phyloP scores from a whole-genome alignment of 2,797 vertebrate species.

The Lemur catta region DNA sequence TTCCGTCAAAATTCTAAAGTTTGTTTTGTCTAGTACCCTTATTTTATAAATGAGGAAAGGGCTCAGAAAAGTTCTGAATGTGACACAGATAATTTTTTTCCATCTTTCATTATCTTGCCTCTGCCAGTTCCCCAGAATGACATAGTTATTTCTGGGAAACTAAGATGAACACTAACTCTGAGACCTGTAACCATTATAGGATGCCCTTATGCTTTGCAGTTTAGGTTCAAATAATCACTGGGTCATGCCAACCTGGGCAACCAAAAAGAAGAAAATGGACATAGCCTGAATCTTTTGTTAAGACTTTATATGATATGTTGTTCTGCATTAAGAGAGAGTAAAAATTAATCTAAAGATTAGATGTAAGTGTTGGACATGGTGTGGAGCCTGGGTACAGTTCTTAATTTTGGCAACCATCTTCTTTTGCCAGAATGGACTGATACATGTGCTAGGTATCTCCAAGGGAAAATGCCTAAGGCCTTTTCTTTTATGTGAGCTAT shows the following conservation, averaged over 20 bases:
- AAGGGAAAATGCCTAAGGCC: not conserved
- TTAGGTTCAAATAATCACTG: constrained; percentile 5
- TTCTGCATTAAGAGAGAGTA: constrained; percentile 37
- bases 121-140: not conserved
- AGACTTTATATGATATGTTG: not conserved
- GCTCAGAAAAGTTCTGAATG: not conserved
- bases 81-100: not conserved
- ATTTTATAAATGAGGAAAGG: constrained; percentile 28
- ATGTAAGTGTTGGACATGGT: not conserved
- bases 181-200: not conserved
- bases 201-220: not conserved
- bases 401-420: not conserved
- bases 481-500: not conserved
- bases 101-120: not conserved
- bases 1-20: not conserved
- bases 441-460: not conserved
- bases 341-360: constrained; percentile 7
- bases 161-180: constrained; percentile 29
- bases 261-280: not conserved
- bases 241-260: not conserved
- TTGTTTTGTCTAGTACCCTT: not conserved
- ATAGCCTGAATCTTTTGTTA: not conserved
- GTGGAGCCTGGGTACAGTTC: not conserved
- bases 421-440: not conserved
- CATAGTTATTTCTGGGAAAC: constrained; percentile 29